These are phyloP conservation scores for Perognathus longimembris DNA, from an alignment of 2,113 vertebrate genomes.

Conservation along the genomic window DNA sequence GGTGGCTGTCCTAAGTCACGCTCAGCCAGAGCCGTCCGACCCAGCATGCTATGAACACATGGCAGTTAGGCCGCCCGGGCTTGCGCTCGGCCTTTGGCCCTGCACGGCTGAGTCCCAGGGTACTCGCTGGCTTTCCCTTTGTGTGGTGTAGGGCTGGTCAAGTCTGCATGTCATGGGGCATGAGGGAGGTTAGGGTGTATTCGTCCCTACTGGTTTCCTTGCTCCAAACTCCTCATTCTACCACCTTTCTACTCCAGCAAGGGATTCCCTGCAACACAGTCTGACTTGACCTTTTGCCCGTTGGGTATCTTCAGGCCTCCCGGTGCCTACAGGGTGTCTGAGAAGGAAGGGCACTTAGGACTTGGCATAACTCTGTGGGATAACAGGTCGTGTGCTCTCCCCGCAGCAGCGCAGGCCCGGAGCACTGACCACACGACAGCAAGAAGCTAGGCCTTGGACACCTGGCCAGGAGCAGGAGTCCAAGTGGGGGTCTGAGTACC, in stretches of 20 bases:
- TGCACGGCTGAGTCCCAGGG: neutral
- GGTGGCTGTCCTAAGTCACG: neutral
- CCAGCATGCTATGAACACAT: neutral
- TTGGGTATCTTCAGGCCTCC: neutral
- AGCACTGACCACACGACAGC: neutral
- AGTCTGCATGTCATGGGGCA: neutral
- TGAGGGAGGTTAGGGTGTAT: neutral
- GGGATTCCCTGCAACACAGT: neutral
- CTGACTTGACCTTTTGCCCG: neutral
- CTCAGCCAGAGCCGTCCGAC: neutral
- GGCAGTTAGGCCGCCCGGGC: no score
- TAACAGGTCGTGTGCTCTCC: neutral
- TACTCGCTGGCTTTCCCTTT: neutral
- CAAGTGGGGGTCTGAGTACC: neutral
- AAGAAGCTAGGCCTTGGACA: neutral
- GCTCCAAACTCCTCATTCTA: neutral
- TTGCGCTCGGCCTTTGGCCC: neutral
- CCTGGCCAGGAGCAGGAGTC: neutral
- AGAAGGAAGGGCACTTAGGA: conserved; percentile 16
- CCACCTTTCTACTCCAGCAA: neutral
- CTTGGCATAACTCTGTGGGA: neutral
- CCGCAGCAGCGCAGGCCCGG: neutral
- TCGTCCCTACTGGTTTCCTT: neutral
- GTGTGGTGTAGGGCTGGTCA: neutral
- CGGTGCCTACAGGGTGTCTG: neutral